These are phyloP conservation scores for Menidia menidia DNA, from an alignment of 2,797 vertebrate species.

Conservation along the genomic window DNA sequence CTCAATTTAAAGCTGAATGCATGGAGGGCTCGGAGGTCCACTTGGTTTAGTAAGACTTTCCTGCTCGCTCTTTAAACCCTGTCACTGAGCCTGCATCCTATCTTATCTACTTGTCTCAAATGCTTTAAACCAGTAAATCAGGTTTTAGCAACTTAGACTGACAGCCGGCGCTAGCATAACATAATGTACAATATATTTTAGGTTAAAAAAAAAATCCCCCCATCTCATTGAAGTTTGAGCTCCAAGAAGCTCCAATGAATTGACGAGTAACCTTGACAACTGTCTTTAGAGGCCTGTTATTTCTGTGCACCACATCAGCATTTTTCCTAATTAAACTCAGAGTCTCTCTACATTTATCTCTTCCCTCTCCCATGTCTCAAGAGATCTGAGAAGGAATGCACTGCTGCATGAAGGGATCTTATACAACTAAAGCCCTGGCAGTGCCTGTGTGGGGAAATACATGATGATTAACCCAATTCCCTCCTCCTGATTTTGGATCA, in stretches of 20 bases:
- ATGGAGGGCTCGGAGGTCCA: conserved; percentile 11
- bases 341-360: conserved; percentile 6
- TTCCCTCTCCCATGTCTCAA: conserved; percentile 34
- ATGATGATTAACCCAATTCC: conserved; percentile 81
- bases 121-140: conserved; percentile 20
- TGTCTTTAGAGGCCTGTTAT: conserved; percentile 13
- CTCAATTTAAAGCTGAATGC: conserved; percentile 28
- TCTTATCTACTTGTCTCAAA: conserved; percentile 33
- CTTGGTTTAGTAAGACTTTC: conserved; percentile 20
- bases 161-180: conserved; percentile 32
- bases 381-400: conserved; percentile 68
- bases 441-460: conserved; percentile 73
- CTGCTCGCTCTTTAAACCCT: conserved; percentile 61
- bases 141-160: conserved; percentile 34
- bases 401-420: conserved; percentile 68
- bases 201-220: conserved; percentile 44
- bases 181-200: conserved; percentile 28
- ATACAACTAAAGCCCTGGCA: conserved; percentile 68
- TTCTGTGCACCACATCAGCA: conserved; percentile 37
- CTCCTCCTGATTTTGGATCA: conserved; percentile 62
- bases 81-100: conserved; percentile 37
- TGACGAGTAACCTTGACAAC: conserved; percentile 14
- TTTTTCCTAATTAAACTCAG: conserved; percentile 22
- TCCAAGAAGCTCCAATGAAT: background rate
- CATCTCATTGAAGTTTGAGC: conserved; percentile 17